Conservation (phyloP, 2,888 invertebrate species). For the Athalia cordata region DNA sequence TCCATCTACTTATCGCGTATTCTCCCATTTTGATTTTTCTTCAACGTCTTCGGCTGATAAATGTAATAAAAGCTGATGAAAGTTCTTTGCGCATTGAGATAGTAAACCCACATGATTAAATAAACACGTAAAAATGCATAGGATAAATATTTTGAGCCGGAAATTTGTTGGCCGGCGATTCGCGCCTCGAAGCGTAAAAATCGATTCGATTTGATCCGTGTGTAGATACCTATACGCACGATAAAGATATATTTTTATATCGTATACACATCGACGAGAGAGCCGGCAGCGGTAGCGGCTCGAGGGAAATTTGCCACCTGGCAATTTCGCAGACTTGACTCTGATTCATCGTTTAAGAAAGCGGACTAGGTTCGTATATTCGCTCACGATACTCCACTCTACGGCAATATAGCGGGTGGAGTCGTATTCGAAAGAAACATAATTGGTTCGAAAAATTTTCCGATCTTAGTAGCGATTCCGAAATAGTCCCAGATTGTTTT, state of each 20-base stretch:
- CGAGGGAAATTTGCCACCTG: slow-evolving; percentile 36
- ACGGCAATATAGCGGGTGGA: not conserved
- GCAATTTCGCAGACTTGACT: slow-evolving; percentile 40
- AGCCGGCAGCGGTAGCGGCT: not conserved
- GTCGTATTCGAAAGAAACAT: not conserved
- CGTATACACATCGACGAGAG: slow-evolving; percentile 17
- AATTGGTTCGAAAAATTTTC: too few relatives aligned
- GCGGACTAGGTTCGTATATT: slow-evolving; percentile 14
- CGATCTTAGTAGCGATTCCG: too few relatives aligned
- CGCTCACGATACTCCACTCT: not conserved
- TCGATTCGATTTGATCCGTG: not conserved
- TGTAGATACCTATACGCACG: not conserved
- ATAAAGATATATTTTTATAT: too few relatives aligned
- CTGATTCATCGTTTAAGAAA: slow-evolving; percentile 44
- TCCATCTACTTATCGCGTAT: too few relatives aligned
- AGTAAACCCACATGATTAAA: not conserved
- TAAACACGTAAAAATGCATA: not conserved
- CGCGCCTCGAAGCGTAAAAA: not conserved
- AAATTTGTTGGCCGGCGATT: slow-evolving; percentile 13
- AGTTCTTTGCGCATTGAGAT: too few relatives aligned
- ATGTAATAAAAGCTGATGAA: too few relatives aligned
- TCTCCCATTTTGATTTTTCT: too few relatives aligned
- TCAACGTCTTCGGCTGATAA: too few relatives aligned
- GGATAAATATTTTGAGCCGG: not conserved
- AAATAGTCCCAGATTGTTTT: too few relatives aligned